Percentiles rank a stretch among this genome's conserved stretches.
phyloP scores from a whole-genome alignment of 2,113 vertebrate genomes.

The Spea multiplicata region DNA sequence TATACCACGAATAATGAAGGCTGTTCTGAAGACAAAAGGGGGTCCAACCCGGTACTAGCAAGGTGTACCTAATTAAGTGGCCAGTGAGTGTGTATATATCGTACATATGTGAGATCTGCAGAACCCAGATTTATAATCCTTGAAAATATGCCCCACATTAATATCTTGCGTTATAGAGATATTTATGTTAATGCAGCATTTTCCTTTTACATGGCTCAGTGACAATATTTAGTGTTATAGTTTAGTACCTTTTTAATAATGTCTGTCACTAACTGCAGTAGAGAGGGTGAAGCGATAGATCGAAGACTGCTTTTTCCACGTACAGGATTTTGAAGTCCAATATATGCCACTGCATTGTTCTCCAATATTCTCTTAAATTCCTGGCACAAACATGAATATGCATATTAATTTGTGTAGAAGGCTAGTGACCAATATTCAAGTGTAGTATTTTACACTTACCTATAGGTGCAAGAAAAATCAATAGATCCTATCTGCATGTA shows the following conservation, averaged over 20 bases:
- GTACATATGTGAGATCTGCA: too few species aligned
- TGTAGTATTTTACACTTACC: not conserved
- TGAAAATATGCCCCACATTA: too few species aligned
- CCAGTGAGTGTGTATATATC: too few species aligned
- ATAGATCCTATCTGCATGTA: slow-evolving; percentile 24
- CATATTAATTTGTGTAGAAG: slow-evolving; percentile 10
- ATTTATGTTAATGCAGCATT: too few species aligned
- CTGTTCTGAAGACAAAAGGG: too few species aligned
- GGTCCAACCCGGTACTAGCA: too few species aligned
- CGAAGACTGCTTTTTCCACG: slow-evolving; percentile 71
- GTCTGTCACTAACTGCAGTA: slow-evolving; percentile 80
- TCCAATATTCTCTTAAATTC: slow-evolving; percentile 79
- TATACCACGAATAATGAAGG: too few species aligned
- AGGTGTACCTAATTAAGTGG: too few species aligned
- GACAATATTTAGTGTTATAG: too few species aligned
- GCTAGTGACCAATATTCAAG: slow-evolving; percentile 1
- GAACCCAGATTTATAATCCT: too few species aligned
- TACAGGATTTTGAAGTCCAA: slow-evolving; percentile 82
- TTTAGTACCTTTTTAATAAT: slow-evolving; percentile 63
- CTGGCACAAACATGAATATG: slow-evolving; percentile 59
- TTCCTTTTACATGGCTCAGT: too few species aligned
- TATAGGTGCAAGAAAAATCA: slow-evolving; percentile 26
- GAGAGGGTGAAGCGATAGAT: slow-evolving; percentile 79
- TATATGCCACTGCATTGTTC: slow-evolving; percentile 80
- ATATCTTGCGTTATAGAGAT: too few species aligned